phyloP scores from a whole-genome alignment of 2,888 invertebrate genomes.

The Dromius quadrimaculatus region DNA sequence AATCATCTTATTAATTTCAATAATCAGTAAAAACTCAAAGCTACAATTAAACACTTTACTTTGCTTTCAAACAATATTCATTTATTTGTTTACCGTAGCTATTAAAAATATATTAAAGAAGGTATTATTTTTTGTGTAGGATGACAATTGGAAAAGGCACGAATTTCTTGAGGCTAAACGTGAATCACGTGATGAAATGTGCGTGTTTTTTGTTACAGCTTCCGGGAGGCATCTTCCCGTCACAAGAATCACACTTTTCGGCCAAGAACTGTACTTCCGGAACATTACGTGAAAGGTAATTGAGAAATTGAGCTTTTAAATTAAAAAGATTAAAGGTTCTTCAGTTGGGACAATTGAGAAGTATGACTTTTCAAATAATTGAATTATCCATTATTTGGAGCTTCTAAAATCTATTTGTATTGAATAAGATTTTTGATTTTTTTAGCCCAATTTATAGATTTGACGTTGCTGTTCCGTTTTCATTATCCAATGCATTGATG shows the following conservation, averaged over 20 bases:
- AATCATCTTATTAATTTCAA: too few relatives aligned
- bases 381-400: too few relatives aligned
- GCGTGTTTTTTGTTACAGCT: conserved; percentile 41
- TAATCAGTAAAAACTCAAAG: too few relatives aligned
- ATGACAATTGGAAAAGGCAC: conserved; percentile 15
- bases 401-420: too few relatives aligned
- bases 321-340: too few relatives aligned
- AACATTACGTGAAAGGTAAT: conserved; percentile 82
- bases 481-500: too few relatives aligned
- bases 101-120: conserved; percentile 38
- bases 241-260: conserved; percentile 57
- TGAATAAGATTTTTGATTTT: too few relatives aligned
- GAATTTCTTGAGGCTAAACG: conserved; percentile 30
- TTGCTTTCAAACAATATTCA: conserved; percentile 4
- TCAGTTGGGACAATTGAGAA: too few relatives aligned
- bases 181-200: conserved; percentile 5
- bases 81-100: neutral
- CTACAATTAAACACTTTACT: conserved; percentile 14
- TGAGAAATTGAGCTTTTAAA: neutral
- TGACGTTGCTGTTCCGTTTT: too few relatives aligned
- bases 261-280: conserved; percentile 77
- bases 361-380: too few relatives aligned
- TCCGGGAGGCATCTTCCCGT: conserved; percentile 30
- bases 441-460: too few relatives aligned
- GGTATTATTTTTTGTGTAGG: conserved; percentile 35